Evolutionary conservation across 2,888 invertebrate genomes (phyloP).

Genomic region (Hypselothyrea guttata): DNA sequence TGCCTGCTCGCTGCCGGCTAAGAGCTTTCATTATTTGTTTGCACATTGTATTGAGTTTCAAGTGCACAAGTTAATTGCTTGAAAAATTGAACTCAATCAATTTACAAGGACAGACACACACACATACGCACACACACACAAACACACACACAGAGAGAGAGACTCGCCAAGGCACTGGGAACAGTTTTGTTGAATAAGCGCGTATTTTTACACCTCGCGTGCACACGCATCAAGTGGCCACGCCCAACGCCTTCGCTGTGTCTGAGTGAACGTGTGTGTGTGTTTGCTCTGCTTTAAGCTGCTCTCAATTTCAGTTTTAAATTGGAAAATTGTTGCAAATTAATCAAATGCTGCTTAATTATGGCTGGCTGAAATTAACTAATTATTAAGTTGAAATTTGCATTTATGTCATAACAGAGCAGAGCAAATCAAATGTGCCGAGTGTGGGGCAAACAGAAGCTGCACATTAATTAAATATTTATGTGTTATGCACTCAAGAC

Average conservation of each 20-base stretch:
- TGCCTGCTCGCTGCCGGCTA: constrained; percentile 4
- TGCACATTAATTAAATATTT: constrained; percentile 74
- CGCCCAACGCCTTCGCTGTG: constrained; percentile 1
- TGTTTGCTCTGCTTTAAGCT: neutral
- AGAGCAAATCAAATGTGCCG: constrained; percentile 40
- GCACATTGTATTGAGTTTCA: constrained; percentile 60
- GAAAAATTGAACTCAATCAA: constrained; percentile 77
- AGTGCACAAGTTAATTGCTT: constrained; percentile 71
- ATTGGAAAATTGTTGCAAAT: too few relatives aligned
- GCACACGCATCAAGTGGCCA: constrained; percentile 13
- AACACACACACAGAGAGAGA: neutral
- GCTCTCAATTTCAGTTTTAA: too few relatives aligned
- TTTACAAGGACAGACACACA: constrained; percentile 38
- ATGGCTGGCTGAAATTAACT: constrained; percentile 50
- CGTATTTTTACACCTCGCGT: constrained; percentile 4
- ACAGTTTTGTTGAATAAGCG: neutral
- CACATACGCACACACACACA: constrained; percentile 6
- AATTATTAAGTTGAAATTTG: constrained; percentile 52
- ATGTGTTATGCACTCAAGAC: constrained; percentile 41
- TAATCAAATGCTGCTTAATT: constrained; percentile 55
- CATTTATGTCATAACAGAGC: constrained; percentile 10
- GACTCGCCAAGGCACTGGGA: constrained; percentile 1
- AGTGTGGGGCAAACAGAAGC: constrained; percentile 47
- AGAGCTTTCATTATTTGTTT: constrained; percentile 47
- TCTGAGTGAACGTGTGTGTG: neutral